Conservation (phyloP, 2,797 vertebrate genomes). For the Neomorphus geoffroyi region DNA sequence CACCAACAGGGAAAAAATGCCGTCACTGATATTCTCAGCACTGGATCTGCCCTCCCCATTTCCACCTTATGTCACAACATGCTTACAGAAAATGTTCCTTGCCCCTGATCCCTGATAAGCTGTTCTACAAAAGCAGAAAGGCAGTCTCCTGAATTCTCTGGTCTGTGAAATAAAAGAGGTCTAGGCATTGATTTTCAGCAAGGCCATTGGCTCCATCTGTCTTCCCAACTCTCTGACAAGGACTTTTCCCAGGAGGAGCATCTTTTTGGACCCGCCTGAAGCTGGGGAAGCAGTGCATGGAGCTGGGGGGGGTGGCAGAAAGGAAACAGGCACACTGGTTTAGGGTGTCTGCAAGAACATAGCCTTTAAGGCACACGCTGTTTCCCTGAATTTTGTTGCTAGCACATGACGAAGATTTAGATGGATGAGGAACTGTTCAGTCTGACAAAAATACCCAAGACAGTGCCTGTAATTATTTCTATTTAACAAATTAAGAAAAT, state of each 20-base stretch:
- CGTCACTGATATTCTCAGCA: not conserved
- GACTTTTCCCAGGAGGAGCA: not conserved
- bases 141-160: not conserved
- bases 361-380: rapidly evolving
- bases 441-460: too few species aligned
- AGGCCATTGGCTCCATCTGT: not conserved
- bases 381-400: not conserved
- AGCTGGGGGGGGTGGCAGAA: not conserved
- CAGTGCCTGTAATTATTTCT: too few species aligned
- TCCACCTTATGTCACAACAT: rapidly evolving
- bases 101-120: not conserved
- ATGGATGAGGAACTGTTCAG: not conserved
- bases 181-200: not conserved
- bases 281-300: not conserved
- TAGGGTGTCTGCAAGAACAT: not conserved
- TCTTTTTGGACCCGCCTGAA: not conserved
- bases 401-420: not conserved
- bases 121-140: not conserved
- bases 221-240: not conserved
- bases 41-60: not conserved
- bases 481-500: too few species aligned
- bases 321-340: not conserved
- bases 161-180: not conserved
- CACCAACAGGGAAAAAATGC: not conserved
- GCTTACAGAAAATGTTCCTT: not conserved